phyloP scores from a whole-genome alignment of 2,797 vertebrate species.

The Etheostoma nigrum region DNA sequence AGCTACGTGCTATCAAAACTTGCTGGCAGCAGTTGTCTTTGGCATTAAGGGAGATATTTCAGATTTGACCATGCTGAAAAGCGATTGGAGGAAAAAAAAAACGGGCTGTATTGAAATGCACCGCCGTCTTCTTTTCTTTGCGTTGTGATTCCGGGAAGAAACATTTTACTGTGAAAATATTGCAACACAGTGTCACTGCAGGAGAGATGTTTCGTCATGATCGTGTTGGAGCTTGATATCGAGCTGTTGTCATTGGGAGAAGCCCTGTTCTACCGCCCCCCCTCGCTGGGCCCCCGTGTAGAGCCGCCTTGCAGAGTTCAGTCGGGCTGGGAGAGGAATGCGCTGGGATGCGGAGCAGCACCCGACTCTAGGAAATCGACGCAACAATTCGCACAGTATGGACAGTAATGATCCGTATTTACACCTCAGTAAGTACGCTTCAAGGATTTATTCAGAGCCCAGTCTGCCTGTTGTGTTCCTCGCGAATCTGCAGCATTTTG shows the following conservation, averaged over 20 bases:
- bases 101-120: not conserved
- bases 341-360: constrained; percentile 84
- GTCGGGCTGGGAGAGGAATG: constrained; percentile 82
- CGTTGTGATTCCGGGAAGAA: constrained; percentile 21
- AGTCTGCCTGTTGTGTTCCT: not conserved
- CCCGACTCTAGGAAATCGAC: constrained; percentile 72
- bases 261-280: constrained; percentile 72
- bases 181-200: constrained; percentile 57
- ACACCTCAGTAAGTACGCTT: constrained; percentile 81
- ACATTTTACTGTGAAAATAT: constrained; percentile 44
- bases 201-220: constrained; percentile 66
- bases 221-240: constrained; percentile 73
- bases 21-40: not conserved
- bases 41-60: not conserved
- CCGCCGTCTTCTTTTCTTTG: not conserved
- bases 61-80: not conserved
- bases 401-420: constrained; percentile 86
- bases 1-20: not conserved
- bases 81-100: not conserved
- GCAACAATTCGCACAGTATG: constrained; percentile 79
- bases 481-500: constrained; percentile 29
- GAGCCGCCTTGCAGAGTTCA: constrained; percentile 80
- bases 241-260: constrained; percentile 85
- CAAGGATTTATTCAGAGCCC: not conserved
- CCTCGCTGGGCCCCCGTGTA: constrained; percentile 82